Evolutionary conservation across 1,140 invertebrate species (phyloP).

Genomic region (Oncopodura yosiiana): DNA sequence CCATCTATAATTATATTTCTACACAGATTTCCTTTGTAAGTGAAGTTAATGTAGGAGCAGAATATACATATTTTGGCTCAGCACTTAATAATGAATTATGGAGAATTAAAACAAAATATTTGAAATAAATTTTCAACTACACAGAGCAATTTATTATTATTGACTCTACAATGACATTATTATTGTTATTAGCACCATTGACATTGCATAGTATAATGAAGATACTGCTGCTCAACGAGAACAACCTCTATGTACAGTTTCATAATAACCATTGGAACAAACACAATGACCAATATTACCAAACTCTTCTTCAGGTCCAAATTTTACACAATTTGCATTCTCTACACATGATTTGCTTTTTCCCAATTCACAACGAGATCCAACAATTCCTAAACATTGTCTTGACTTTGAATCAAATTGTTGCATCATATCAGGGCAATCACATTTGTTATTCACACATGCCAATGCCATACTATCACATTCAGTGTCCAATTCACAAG

Average conservation of each 20-base stretch:
- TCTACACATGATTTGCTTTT: slow-evolving; percentile 2
- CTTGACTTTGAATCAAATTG: neutral
- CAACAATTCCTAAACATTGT: slow-evolving; percentile 15
- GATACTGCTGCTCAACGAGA: too few relatives aligned
- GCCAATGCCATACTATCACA: slow-evolving; percentile 6
- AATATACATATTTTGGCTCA: slow-evolving; percentile 21
- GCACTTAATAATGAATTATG: slow-evolving; percentile 8
- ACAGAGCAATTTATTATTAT: too few relatives aligned
- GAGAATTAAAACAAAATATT: slow-evolving; percentile 20
- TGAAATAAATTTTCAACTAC: too few relatives aligned
- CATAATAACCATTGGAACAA: slow-evolving; percentile 5
- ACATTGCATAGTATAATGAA: too few relatives aligned
- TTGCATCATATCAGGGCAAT: slow-evolving; percentile 7
- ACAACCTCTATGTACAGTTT: slow-evolving; percentile 5
- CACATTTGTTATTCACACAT: slow-evolving; percentile 13
- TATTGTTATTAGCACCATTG: too few relatives aligned
- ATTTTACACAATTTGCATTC: slow-evolving; percentile 5
- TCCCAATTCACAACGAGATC: slow-evolving; percentile 7
- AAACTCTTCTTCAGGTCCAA: neutral
- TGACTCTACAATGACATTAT: too few relatives aligned
- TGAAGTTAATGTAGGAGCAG: slow-evolving; percentile 8
- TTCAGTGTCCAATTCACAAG: slow-evolving; percentile 2
- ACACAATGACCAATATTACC: slow-evolving; percentile 10
- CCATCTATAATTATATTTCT: neutral
- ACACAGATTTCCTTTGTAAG: slow-evolving; percentile 20